Conservation (phyloP, 2,797 vertebrate species). For the Sebastes diaconus region DNA sequence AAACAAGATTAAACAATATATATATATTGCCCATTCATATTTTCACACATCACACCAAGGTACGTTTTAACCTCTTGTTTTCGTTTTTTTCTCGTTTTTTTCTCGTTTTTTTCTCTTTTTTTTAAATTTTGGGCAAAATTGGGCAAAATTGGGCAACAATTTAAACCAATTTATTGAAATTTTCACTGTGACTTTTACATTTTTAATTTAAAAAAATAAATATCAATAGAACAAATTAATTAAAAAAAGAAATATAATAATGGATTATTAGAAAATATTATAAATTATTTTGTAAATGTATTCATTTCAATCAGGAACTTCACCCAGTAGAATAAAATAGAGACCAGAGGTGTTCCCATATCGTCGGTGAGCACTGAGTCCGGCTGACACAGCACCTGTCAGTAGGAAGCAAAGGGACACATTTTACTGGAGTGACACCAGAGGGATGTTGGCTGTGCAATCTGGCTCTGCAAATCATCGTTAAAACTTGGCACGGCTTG, state of each 20-base stretch:
- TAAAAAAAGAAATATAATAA: background rate
- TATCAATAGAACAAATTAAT: background rate
- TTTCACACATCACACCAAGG: no score
- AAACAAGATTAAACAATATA: background rate
- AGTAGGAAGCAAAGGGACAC: constrained; percentile 6
- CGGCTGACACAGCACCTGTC: constrained; percentile 60
- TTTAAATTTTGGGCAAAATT: no score
- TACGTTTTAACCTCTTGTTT: no score
- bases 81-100: no score
- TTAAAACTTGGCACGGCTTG: constrained; percentile 51
- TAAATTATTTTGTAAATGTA: background rate
- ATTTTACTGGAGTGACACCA: constrained; percentile 51
- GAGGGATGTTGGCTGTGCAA: constrained; percentile 52
- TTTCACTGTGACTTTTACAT: background rate
- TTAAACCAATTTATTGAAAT: background rate
- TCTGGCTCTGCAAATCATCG: constrained; percentile 59
- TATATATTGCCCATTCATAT: no score
- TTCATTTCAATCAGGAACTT: background rate
- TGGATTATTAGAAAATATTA: no score
- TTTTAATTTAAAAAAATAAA: background rate
- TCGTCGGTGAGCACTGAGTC: background rate
- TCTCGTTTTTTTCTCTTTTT: no score
- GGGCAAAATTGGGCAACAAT: no score
- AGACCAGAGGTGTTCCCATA: background rate
- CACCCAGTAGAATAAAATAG: background rate